Percentiles rank a stretch among this genome's conserved stretches.
Conservation (phyloP, 2,888 invertebrate species). For the Eupeodes luniger region DNA sequence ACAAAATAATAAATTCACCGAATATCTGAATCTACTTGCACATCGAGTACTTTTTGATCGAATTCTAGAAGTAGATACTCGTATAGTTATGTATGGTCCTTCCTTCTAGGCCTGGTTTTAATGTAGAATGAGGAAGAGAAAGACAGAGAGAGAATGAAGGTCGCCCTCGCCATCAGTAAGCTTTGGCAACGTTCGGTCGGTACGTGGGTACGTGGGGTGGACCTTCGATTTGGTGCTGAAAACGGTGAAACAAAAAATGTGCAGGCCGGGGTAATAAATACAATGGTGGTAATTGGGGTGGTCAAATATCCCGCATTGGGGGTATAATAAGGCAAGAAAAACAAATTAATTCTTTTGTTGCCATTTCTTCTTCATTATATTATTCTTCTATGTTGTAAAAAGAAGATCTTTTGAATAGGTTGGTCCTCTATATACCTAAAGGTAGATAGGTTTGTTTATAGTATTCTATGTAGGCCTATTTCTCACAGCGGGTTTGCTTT, state of each 20-base stretch:
- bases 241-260: conserved; percentile 33
- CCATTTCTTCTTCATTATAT: conserved; percentile 22
- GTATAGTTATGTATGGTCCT: not conserved
- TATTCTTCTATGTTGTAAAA: conserved; percentile 35
- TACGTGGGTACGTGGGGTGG: not conserved
- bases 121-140: not conserved
- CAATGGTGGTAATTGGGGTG: conserved; percentile 68
- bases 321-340: conserved; percentile 55
- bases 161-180: not conserved
- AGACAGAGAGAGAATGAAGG: not conserved
- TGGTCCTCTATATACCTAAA: no score
- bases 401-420: conserved; percentile 34
- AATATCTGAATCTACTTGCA: conserved; percentile 44
- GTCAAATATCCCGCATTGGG: conserved; percentile 62
- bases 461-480: conserved; percentile 7
- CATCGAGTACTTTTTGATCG: conserved; percentile 44
- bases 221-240: conserved; percentile 26
- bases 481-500: conserved; percentile 21
- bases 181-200: no score
- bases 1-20: conserved; percentile 14
- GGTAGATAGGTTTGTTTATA: not conserved
- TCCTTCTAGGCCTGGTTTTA: not conserved
- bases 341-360: conserved; percentile 47
- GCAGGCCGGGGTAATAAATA: conserved; percentile 36
- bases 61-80: conserved; percentile 3